Conservation (phyloP, 2,888 invertebrate species). For the Lepidocyrtinus sp. region DNA sequence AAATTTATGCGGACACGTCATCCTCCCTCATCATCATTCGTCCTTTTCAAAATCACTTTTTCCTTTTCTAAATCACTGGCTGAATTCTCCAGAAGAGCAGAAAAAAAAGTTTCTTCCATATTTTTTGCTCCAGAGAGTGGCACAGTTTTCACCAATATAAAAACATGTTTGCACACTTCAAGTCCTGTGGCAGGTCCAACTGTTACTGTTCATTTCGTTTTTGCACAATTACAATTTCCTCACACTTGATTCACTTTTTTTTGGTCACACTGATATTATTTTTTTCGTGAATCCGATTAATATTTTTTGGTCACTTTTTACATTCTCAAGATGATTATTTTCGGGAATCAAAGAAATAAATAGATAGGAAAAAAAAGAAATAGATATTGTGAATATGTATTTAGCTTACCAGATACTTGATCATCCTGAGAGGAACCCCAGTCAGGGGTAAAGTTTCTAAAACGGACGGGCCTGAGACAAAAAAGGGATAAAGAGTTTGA, state of each 20-base stretch:
- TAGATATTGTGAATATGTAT: conserved; percentile 8
- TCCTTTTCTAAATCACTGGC: not conserved
- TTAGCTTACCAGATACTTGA: conserved; percentile 69
- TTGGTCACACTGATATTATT: not conserved
- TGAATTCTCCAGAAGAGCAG: not conserved
- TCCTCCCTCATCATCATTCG: too few relatives aligned
- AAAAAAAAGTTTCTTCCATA: not conserved
- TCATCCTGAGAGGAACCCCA: conserved; percentile 67
- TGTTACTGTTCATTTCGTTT: conserved; percentile 23
- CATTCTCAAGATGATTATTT: conserved; percentile 22
- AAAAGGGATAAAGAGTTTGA: conserved; percentile 42
- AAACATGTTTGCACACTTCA: conserved; percentile 17
- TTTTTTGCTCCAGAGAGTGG: conserved; percentile 27
- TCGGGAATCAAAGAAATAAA: conserved; percentile 10
- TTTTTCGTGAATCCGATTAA: not conserved
- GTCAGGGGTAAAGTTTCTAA: conserved; percentile 62
- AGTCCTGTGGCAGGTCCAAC: too few relatives aligned
- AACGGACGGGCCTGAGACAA: conserved; percentile 64
- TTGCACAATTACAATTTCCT: not conserved
- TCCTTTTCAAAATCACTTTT: not conserved
- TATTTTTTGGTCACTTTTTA: conserved; percentile 4
- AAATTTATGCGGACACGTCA: not conserved
- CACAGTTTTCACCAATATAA: not conserved
- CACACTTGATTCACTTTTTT: conserved; percentile 7
- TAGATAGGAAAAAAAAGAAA: conserved; percentile 9